Percentiles rank a stretch among this genome's conserved stretches.
Evolutionary conservation across 2,797 vertebrate genomes (phyloP).

Genomic region (Oreortyx pictus): DNA sequence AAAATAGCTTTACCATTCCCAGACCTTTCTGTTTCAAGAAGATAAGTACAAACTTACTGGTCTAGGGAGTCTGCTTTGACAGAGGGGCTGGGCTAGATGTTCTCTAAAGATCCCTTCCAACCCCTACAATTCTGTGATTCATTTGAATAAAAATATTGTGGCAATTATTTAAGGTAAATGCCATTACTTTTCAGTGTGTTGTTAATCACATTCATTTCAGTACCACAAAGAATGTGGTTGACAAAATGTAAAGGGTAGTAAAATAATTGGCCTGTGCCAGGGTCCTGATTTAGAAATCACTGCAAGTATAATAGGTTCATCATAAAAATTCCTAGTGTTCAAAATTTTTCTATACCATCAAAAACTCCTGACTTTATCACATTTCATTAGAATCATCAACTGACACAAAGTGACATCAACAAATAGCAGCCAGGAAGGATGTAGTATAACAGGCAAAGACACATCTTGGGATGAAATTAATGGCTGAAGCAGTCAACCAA

Average conservation of each 20-base stretch:
- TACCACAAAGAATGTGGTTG: not conserved
- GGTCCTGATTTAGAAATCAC: not conserved
- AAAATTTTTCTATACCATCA: not conserved
- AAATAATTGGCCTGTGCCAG: not conserved
- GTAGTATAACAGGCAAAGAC: not conserved
- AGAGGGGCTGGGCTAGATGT: no score
- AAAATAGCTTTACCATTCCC: not conserved
- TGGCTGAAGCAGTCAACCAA: constrained; percentile 16
- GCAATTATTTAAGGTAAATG: not conserved
- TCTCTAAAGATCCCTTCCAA: no score
- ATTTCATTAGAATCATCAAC: not conserved
- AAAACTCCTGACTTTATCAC: constrained; percentile 8
- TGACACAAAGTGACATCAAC: not conserved
- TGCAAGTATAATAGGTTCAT: not conserved
- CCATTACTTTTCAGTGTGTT: not conserved
- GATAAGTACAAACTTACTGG: not conserved
- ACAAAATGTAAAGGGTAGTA: constrained; percentile 46
- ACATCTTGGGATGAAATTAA: not conserved
- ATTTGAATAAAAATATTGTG: not conserved
- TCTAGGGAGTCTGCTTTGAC: no score
- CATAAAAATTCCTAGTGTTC: not conserved
- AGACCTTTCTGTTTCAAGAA: not conserved
- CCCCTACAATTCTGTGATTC: not conserved
- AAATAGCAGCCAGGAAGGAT: not conserved
- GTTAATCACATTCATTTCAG: not conserved